phyloP scores from a whole-genome alignment of 1,140 invertebrate species.

The Penaeus japonicus region DNA sequence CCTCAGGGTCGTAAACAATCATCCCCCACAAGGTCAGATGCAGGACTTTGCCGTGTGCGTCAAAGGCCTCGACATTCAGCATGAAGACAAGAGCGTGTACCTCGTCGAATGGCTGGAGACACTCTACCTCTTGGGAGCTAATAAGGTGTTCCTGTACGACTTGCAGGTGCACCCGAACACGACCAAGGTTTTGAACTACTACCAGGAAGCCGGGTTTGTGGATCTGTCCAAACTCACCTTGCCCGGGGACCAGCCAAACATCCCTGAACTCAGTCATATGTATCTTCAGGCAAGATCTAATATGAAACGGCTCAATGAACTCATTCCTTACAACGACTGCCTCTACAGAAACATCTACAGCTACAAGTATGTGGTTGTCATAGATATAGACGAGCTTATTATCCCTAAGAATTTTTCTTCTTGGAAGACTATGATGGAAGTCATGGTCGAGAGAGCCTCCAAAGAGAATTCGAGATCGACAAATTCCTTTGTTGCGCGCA shows the following conservation, averaged over 20 bases:
- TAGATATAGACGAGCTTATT: conserved; percentile 89
- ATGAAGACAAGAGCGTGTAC: conserved; percentile 82
- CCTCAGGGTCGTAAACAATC: conserved; percentile 82
- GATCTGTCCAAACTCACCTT: conserved; percentile 86
- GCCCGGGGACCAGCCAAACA: conserved; percentile 89
- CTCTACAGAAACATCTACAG: conserved; percentile 91
- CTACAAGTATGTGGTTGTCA: conserved; percentile 87
- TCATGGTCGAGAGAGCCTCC: conserved; percentile 71
- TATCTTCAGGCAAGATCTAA: conserved; percentile 92
- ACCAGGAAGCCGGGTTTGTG: conserved; percentile 77
- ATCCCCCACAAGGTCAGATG: conserved; percentile 69
- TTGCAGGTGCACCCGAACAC: conserved; percentile 91
- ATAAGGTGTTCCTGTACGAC: conserved; percentile 93
- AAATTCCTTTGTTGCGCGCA: conserved; percentile 88
- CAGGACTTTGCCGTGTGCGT: conserved; percentile 93
- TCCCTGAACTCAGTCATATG: conserved; percentile 85
- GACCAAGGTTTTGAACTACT: conserved; percentile 84
- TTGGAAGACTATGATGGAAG: conserved; percentile 83
- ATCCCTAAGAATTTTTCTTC: conserved; percentile 73
- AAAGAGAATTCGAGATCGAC: conserved; percentile 76
- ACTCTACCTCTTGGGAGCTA: conserved; percentile 83
- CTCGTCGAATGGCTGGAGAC: conserved; percentile 97
- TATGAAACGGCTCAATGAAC: conserved; percentile 92
- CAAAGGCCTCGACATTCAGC: conserved; percentile 87
- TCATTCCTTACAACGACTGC: conserved; percentile 97